Evolutionary conservation across 2,797 vertebrate genomes (phyloP).

Genomic region (Lacerta agilis): DNA sequence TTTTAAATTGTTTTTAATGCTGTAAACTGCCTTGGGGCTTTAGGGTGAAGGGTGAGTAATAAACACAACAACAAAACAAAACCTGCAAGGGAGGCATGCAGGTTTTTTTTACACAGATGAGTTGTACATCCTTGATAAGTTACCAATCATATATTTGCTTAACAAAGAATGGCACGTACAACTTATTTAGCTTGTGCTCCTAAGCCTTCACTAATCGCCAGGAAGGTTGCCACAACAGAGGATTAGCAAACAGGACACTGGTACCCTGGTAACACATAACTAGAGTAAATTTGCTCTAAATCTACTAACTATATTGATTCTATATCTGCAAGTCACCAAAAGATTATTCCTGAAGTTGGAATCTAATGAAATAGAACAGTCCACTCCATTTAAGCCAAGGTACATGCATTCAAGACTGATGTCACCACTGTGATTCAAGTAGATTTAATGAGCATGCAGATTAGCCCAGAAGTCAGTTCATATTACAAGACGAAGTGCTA

Average conservation of each 20-base stretch:
- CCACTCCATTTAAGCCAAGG: neutral
- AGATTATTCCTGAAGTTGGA: neutral
- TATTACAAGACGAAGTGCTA: conserved; percentile 7
- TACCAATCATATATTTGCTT: neutral
- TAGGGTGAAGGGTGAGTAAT: too few species aligned
- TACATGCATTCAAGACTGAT: neutral
- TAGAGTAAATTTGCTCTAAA: conserved; percentile 10
- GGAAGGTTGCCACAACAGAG: conserved; percentile 23
- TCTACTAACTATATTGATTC: conserved; percentile 2
- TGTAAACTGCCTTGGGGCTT: too few species aligned
- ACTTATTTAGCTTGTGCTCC: too few species aligned
- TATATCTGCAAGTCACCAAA: neutral
- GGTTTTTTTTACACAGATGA: neutral
- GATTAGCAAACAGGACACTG: conserved; percentile 26
- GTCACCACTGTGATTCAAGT: neutral
- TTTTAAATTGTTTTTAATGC: too few species aligned
- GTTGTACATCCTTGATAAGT: neutral
- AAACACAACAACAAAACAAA: too few species aligned
- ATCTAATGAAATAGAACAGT: neutral
- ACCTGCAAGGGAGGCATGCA: too few species aligned
- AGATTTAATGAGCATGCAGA: neutral
- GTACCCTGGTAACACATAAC: conserved; percentile 51
- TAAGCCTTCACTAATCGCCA: neutral
- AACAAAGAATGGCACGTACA: neutral
- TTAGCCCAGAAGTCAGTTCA: neutral